Base-by-base conservation (phyloP, 2,888 invertebrate genomes). In the Petrolisthes manimaculis region DNA sequence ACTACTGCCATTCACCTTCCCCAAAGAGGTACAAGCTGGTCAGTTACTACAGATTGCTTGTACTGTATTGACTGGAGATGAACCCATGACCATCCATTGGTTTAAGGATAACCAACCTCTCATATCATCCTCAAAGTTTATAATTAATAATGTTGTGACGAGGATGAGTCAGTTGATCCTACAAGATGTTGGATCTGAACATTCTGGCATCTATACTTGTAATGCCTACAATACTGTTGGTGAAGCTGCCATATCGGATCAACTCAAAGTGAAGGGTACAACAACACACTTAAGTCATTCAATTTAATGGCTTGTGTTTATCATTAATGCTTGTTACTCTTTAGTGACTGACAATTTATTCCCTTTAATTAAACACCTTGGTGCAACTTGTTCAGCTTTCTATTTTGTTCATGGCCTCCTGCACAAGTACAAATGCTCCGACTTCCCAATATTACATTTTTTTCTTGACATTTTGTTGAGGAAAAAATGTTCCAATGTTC, bases 181-280 rank as follows among this genome's bases (percentile, higher is more conserved):
- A 80, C 91, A 91, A 75, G 91, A 91, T 55, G 92, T 92, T 14
- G 91, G 91, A 61, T 91, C 91, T n/a, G 91, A 92, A 37, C 91
- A 92, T 87, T 90, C 91, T 56, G 92, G 92, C 55, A 83, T 83
- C 9, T 92, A 92, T 87, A 91, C 92, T 24, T 92, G 92, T 86
- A 91, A 90, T 69, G 92, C 92, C 55, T 86, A 87, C 80, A 92
- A 92, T 80, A 77, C 84, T 14, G 91, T 88, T 51, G 92, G 91
- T 6, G 81, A 87, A 67, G 91, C 91, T 67, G 51, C 83, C 9
- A 69, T 86, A 5, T 89, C 91, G 51, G 90, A 91, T 54, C 83
- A 77, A n/a, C 89, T 92, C 18, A 87, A 78, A 21, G 92, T 92
- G 54, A 90, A 90, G 85, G 92, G 92, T 91, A 89, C 54, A 71